Evolutionary conservation across 2,797 vertebrate genomes (phyloP).

Genomic region (Antennarius maculatus): DNA sequence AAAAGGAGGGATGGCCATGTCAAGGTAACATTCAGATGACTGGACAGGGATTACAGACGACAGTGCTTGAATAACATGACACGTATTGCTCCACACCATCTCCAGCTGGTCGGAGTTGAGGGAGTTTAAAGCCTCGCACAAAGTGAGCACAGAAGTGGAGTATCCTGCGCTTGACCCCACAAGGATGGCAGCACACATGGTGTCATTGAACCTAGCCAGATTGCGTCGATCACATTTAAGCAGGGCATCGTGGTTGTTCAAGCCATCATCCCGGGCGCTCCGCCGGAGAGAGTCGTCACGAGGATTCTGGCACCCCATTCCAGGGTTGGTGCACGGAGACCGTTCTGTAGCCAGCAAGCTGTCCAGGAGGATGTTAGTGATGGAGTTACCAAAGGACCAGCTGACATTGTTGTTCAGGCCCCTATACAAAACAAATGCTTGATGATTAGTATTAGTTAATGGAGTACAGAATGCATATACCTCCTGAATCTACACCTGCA

Average conservation of each 20-base stretch:
- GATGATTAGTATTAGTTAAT: not conserved
- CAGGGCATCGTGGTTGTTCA: constrained; percentile 9
- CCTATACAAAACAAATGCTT: constrained; percentile 66
- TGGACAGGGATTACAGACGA: constrained; percentile 56
- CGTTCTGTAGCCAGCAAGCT: constrained; percentile 62
- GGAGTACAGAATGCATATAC: too few relatives aligned
- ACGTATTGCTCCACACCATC: constrained; percentile 75
- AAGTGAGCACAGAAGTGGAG: constrained; percentile 48
- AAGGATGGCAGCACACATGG: constrained; percentile 74
- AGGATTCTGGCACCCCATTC: constrained; percentile 62
- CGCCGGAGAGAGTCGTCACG: constrained; percentile 39
- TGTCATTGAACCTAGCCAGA: constrained; percentile 73
- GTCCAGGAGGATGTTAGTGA: constrained; percentile 75
- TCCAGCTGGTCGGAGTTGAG: constrained; percentile 63
- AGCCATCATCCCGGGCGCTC: constrained; percentile 1
- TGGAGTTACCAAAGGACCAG: constrained; percentile 78
- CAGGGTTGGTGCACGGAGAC: constrained; percentile 60
- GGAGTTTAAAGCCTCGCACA: constrained; percentile 72
- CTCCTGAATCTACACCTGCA: too few relatives aligned
- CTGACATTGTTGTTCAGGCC: constrained; percentile 81
- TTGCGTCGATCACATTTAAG: constrained; percentile 68
- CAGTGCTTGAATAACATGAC: constrained; percentile 58
- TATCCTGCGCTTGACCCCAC: constrained; percentile 14
- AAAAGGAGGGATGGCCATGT: not conserved
- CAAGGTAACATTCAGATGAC: constrained; percentile 48